Evolutionary conservation across 1,140 invertebrate species (phyloP), one percentile per base, ranked within the genome.

Genomic region (Adelges cooleyi): DNA sequence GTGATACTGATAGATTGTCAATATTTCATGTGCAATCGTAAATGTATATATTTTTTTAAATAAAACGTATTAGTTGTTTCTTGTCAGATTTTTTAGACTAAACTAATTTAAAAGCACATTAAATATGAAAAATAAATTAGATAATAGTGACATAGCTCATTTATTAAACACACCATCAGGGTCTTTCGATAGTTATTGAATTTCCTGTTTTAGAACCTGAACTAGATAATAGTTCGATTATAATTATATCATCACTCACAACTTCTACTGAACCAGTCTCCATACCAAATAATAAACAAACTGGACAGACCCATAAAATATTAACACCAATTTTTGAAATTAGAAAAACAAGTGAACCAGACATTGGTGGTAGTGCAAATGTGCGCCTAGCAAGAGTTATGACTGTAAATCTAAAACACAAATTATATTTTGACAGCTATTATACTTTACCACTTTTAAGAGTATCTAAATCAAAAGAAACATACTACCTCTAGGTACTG

Each of bases 351-450:
- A 27, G 13, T 46, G 27, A 65, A 23, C 29, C 40, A 17, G 42
- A 42, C 20, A 23, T 42, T n/a, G 22, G 42, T 29, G 10, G 42
- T 15, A 56, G 27, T 17, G 29, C 53, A 4, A 42, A 42, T 46
- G 25, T 65, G 17, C 44, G 59, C 13, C 25, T 65, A 18, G n/a
- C 1, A 23, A 65, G 46, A 65, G 10, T 23, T 48, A 49, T 65
- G 17, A 18, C 59, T 15, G 25, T 23, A 49, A 10, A 4, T 49
- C 10, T n/a, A 23, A 49, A 49, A 15, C 25, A 49, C 25, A 49
- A 49, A 49, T 22, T 49, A 3, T 48, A 11, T 48, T 49, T 49
- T 22, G 48, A 49, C 17, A 49, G 27, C n/a, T 49, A 49, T 49
- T 49, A 50, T 25, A 27, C 49, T 6, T 50, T 50, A n/a, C 49